Evolutionary conservation across 2,113 vertebrate species (phyloP).

Genomic region (Malurus cyaneus): DNA sequence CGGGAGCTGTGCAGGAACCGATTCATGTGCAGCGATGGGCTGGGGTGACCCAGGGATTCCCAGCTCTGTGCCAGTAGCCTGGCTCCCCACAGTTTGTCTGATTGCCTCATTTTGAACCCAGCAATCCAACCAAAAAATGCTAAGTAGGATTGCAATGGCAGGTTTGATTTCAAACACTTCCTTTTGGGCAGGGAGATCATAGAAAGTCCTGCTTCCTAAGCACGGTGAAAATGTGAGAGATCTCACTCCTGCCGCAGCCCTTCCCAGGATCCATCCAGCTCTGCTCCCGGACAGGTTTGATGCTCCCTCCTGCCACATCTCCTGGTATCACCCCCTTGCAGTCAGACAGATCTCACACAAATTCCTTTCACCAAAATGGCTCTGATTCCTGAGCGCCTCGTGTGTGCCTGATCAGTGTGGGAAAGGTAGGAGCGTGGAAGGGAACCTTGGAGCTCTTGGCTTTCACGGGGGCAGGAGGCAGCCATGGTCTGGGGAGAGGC

Average conservation of each 20-base stretch:
- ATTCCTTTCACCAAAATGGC: background rate
- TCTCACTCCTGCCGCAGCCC: background rate
- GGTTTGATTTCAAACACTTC: background rate
- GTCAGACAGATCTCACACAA: background rate
- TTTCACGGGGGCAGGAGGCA: background rate
- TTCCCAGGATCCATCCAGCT: background rate
- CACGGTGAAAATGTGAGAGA: background rate
- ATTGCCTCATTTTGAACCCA: background rate
- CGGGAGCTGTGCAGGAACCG: background rate
- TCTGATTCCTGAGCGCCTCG: background rate
- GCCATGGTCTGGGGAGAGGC: rapidly evolving
- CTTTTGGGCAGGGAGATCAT: background rate
- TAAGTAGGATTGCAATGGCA: background rate
- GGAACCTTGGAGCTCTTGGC: background rate
- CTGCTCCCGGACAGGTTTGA: rapidly evolving
- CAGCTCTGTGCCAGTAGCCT: background rate
- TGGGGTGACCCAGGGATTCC: background rate
- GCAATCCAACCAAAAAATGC: background rate
- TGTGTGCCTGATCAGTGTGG: background rate
- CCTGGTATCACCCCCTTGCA: background rate
- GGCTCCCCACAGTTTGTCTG: rapidly evolving
- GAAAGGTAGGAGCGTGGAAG: background rate
- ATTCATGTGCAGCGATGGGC: background rate
- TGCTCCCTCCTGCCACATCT: background rate
- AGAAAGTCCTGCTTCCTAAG: background rate